Percentiles rank a stretch among this genome's conserved stretches.
Conservation (phyloP, 2,797 vertebrate species). For the Typhlichthys subterraneus region DNA sequence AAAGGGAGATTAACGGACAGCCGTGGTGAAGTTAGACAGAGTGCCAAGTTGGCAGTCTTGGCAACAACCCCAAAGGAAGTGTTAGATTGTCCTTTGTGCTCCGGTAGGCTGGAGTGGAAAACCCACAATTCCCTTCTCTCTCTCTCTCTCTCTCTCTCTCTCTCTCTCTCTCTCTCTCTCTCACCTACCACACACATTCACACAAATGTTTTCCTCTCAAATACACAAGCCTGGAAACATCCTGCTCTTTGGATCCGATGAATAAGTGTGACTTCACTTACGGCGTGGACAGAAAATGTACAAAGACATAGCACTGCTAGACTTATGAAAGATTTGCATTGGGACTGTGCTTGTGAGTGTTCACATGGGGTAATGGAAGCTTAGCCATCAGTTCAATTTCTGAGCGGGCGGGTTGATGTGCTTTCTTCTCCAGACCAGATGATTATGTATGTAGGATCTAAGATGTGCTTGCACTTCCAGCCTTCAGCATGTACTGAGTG, state of each 20-base stretch:
- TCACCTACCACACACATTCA: constrained; percentile 35
- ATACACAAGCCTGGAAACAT: constrained; percentile 73
- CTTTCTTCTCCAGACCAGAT: constrained; percentile 4
- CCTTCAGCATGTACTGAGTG: constrained; percentile 16
- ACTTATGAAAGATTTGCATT: not conserved
- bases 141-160: not conserved
- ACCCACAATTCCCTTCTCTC: constrained; percentile 53
- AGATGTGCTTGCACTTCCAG: constrained; percentile 5
- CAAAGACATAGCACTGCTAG: not conserved
- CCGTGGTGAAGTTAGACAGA: constrained; percentile 62
- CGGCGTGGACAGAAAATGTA: constrained; percentile 5
- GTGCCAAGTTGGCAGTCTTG: constrained; percentile 82
- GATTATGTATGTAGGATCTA: constrained; percentile 13
- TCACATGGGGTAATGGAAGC: constrained; percentile 19
- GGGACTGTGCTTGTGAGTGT: constrained; percentile 18
- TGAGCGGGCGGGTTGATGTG: not conserved
- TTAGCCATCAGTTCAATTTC: constrained; percentile 3
- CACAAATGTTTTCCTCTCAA: constrained; percentile 67
- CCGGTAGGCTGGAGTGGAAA: constrained; percentile 77
- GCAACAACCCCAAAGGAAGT: constrained; percentile 79
- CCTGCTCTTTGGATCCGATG: constrained; percentile 76
- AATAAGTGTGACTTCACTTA: constrained; percentile 60
- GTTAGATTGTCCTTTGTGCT: constrained; percentile 83
- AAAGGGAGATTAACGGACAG: constrained; percentile 44
- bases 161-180: constrained; percentile 15